Evolutionary conservation across 2,797 vertebrate genomes (phyloP).

Genomic region (Enteromius paludinosus): DNA sequence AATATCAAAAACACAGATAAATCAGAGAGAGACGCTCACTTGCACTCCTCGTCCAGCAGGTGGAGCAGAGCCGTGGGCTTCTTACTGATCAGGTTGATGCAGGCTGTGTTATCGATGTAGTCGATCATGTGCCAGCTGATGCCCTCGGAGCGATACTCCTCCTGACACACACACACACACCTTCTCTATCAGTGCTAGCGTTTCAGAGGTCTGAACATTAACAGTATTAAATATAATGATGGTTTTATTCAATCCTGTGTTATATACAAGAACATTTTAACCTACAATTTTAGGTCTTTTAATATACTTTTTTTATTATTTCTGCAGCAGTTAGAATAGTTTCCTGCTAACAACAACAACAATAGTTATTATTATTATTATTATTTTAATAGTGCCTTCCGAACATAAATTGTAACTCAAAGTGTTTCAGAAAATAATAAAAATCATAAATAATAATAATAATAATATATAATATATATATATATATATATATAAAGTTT

Average conservation of each 20-base stretch:
- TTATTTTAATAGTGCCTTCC: background rate
- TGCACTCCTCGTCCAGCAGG: constrained; percentile 98
- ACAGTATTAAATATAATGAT: background rate
- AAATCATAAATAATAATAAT: too few relatives aligned
- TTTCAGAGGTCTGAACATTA: background rate
- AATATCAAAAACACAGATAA: too few relatives aligned
- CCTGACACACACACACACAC: constrained; percentile 73
- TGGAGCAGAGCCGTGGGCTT: constrained; percentile 97
- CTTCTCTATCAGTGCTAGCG: background rate
- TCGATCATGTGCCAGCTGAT: constrained; percentile 98
- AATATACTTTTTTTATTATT: background rate
- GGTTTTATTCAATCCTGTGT: background rate
- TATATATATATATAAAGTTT: background rate
- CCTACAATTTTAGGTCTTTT: background rate
- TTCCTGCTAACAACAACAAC: background rate
- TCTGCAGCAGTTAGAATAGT: background rate
- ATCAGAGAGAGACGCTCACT: constrained; percentile 72
- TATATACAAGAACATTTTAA: background rate
- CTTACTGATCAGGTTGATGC: constrained; percentile 97
- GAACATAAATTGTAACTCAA: background rate
- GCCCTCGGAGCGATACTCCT: constrained; percentile 92
- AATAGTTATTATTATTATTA: background rate
- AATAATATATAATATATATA: background rate
- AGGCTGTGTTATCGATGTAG: constrained; percentile 96
- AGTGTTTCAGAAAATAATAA: background rate